Conservation (phyloP, 2,113 vertebrate species). For the Caranx melampygus region DNA sequence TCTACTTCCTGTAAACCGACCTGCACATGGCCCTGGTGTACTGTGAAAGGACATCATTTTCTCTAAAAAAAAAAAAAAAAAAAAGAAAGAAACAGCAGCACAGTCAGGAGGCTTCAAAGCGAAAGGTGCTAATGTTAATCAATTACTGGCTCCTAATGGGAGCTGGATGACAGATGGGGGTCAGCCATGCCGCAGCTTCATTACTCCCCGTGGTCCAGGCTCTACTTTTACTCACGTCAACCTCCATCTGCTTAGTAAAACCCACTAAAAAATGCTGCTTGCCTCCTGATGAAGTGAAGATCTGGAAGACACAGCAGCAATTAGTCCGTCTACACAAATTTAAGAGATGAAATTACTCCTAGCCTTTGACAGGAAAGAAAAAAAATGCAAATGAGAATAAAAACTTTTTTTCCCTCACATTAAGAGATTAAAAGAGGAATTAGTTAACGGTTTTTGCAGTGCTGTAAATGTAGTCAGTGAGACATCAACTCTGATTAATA, state of each 20-base stretch:
- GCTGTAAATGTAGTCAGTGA: not conserved
- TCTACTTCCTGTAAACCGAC: no score
- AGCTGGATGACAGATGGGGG: not conserved
- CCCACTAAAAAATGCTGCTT: not conserved
- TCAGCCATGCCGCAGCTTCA: not conserved
- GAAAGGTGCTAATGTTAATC: not conserved
- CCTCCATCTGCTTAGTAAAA: not conserved
- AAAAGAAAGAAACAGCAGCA: no score
- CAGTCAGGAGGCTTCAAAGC: no score
- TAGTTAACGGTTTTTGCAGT: not conserved
- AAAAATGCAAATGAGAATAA: not conserved
- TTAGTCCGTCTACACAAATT: not conserved
- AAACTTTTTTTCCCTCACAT: not conserved
- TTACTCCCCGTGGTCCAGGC: slow-evolving; percentile 17
- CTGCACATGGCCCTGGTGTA: no score
- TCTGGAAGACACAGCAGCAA: not conserved
- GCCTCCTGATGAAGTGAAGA: not conserved
- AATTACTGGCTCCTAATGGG: no score
- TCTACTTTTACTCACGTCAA: not conserved
- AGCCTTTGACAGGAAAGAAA: not conserved
- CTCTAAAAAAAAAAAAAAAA: no score
- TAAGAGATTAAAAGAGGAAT: not conserved
- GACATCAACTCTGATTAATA: slow-evolving; percentile 21
- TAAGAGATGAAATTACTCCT: not conserved
- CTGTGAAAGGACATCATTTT: no score